Evolutionary conservation across 2,888 invertebrate species (phyloP).

Genomic region (Ischnus inquisitorius): DNA sequence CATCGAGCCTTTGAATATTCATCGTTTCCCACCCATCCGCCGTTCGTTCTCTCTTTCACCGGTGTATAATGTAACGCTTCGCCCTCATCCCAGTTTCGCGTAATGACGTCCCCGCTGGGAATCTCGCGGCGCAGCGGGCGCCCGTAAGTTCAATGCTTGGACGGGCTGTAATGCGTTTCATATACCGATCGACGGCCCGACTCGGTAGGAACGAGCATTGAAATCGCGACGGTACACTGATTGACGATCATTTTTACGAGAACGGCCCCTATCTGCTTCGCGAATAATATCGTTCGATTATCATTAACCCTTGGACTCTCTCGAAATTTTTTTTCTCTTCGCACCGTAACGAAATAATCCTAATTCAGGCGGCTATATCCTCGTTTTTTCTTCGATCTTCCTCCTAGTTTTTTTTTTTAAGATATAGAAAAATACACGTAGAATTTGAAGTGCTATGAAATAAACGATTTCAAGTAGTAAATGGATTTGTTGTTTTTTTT

Average conservation of each 20-base stretch:
- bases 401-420: not conserved
- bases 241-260: constrained; percentile 24
- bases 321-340: too few species aligned
- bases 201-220: constrained; percentile 75
- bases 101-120: constrained; percentile 51
- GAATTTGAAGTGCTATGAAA: too few species aligned
- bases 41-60: not conserved
- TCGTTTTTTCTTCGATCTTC: too few species aligned
- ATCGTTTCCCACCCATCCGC: not conserved
- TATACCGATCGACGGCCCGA: constrained; percentile 69
- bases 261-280: not conserved
- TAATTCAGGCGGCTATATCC: too few species aligned
- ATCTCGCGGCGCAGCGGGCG: constrained; percentile 25
- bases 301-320: not conserved
- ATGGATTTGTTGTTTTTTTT: too few species aligned
- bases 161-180: constrained; percentile 70
- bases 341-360: not conserved
- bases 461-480: too few species aligned
- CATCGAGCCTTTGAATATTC: not conserved
- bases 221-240: constrained; percentile 75
- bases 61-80: not conserved
- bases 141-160: constrained; percentile 82
- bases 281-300: not conserved
- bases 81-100: constrained; percentile 1
- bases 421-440: too few species aligned